Percentiles rank a stretch among this genome's conserved stretches.
Conservation (phyloP, 1,140 invertebrate genomes). For the Alviniconcha marisindica region DNA sequence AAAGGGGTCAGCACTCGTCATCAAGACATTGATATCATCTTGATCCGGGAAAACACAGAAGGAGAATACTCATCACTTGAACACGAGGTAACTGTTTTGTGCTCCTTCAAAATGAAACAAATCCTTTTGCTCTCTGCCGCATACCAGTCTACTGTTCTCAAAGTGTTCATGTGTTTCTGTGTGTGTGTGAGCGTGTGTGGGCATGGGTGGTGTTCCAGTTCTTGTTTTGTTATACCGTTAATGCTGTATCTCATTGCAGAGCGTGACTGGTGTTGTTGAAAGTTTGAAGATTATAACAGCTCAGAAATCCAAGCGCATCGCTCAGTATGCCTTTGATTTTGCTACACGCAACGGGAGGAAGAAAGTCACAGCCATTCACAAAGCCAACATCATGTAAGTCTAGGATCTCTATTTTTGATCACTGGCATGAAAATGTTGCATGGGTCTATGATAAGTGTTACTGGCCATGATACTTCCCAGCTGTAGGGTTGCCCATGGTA, state of each 20-base stretch:
- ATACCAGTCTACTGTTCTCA: too few relatives aligned
- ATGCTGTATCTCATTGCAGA: conserved; percentile 73
- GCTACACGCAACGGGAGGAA: conserved; percentile 93
- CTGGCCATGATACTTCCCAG: too few relatives aligned
- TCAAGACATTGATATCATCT: conserved; percentile 93
- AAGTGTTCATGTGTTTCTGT: neutral
- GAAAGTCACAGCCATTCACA: conserved; percentile 91
- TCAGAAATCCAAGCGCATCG: conserved; percentile 94
- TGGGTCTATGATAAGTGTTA: too few relatives aligned
- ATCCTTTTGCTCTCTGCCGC: too few relatives aligned
- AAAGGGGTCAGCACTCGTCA: conserved; percentile 91
- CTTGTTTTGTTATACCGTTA: neutral
- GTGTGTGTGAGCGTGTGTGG: neutral
- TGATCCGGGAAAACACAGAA: conserved; percentile 99
- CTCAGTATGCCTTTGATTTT: conserved; percentile 99
- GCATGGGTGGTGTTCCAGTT: neutral
- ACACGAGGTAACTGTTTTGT: conserved; percentile 82
- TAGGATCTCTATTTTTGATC: too few relatives aligned
- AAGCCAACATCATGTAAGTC: conserved; percentile 95
- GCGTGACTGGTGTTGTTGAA: conserved; percentile 94
- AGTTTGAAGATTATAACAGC: conserved; percentile 98
- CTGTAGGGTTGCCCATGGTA: too few relatives aligned
- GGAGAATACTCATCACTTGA: conserved; percentile 99
- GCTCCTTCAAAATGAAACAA: too few relatives aligned
- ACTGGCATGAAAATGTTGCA: too few relatives aligned